A percentile compares a stretch with the other conserved stretches of the same genome.
These are phyloP conservation scores for Coracias cyanogaster DNA, from an alignment of 2,797 vertebrate species.

Conservation along the genomic window DNA sequence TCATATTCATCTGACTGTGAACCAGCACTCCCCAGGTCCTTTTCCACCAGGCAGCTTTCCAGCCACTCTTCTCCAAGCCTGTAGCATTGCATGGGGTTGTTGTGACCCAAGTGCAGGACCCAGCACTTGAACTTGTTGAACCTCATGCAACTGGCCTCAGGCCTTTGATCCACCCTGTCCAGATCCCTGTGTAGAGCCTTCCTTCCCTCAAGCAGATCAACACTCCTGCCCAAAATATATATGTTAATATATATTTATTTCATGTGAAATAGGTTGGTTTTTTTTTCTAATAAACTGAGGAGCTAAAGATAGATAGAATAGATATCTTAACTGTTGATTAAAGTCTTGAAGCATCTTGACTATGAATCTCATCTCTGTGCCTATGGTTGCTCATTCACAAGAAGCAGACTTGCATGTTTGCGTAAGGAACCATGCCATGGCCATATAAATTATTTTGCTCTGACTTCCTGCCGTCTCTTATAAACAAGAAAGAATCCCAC, in stretches of 20 bases:
- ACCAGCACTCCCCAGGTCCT: not conserved
- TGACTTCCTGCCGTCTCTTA: not conserved
- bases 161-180: not conserved
- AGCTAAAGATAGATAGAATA: not conserved
- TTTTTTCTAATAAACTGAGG: not conserved
- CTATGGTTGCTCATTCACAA: not conserved
- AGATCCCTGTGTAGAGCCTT: not conserved
- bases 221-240: not conserved
- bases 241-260: not conserved
- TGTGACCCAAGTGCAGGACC: too few species aligned
- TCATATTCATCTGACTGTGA: fast-evolving
- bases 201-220: not conserved
- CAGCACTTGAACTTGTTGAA: too few species aligned
- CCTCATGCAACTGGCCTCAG: not conserved
- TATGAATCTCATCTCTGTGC: not conserved
- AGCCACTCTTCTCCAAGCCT: too few species aligned
- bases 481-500: not conserved
- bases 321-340: not conserved
- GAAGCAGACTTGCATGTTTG: not conserved
- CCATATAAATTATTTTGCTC: not conserved
- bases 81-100: too few species aligned
- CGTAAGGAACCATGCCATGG: not conserved
- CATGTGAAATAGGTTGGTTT: not conserved
- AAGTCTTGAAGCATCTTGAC: not conserved
- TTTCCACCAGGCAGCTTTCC: too few species aligned